Conservation (phyloP, 2,888 invertebrate species). For the Pycnomerus fuliginosus region DNA sequence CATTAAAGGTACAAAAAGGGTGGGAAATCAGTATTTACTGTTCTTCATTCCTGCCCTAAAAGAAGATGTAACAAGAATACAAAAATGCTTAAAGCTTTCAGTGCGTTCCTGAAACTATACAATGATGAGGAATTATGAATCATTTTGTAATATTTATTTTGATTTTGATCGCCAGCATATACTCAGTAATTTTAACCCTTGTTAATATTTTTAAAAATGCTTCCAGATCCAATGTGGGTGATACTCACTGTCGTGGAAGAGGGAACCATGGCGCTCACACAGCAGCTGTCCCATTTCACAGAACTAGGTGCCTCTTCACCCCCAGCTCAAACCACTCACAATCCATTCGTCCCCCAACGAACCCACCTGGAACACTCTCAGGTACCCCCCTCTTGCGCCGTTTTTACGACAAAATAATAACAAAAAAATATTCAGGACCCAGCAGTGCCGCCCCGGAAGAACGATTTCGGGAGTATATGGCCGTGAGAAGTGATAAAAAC, state of each 20-base stretch:
- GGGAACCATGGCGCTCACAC: constrained; percentile 77
- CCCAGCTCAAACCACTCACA: constrained; percentile 31
- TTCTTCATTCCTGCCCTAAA: too few species aligned
- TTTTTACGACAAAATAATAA: not conserved
- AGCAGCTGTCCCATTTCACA: constrained; percentile 68
- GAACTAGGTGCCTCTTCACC: constrained; percentile 52
- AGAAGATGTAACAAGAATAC: too few species aligned
- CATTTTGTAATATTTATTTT: too few species aligned
- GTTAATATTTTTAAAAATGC: constrained; percentile 2
- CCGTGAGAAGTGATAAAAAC: constrained; percentile 29
- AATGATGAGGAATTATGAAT: too few species aligned
- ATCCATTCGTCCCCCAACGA: constrained; percentile 41
- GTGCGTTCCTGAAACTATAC: too few species aligned
- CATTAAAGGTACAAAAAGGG: too few species aligned
- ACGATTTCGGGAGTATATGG: constrained; percentile 30
- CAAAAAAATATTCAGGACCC: constrained; percentile 4
- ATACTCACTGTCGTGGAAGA: constrained; percentile 79
- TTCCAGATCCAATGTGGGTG: constrained; percentile 75
- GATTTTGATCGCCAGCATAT: too few species aligned
- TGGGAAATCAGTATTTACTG: too few species aligned
- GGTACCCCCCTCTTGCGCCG: constrained; percentile 29
- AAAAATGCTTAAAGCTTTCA: too few species aligned
- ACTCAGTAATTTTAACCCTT: too few species aligned
- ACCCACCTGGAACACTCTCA: constrained; percentile 36
- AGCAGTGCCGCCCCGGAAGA: constrained; percentile 31